Conservation (phyloP, 2,888 invertebrate genomes). For the Caenorhabditis zanzibari region DNA sequence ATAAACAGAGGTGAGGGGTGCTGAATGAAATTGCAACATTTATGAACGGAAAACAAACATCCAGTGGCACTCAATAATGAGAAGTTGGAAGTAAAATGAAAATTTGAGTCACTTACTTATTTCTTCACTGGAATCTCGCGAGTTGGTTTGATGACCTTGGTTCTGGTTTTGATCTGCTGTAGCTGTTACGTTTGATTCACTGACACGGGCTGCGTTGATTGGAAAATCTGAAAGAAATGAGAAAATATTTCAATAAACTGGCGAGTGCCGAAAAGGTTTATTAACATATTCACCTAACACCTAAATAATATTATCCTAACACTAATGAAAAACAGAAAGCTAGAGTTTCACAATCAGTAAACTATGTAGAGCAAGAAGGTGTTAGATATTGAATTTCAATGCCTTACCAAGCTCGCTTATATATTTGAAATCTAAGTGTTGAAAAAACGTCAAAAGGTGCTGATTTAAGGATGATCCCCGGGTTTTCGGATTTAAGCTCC, state of each 20-base stretch:
- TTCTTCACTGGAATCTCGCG: constrained; percentile 37
- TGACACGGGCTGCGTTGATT: constrained; percentile 43
- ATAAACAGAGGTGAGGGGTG: constrained; percentile 11
- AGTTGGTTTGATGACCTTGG: constrained; percentile 30
- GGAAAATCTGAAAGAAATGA: constrained; percentile 60
- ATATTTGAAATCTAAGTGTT: constrained; percentile 15
- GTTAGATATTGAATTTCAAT: constrained; percentile 6
- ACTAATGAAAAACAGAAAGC: background rate
- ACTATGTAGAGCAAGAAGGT: background rate
- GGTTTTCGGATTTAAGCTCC: background rate
- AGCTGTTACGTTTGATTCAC: constrained; percentile 25
- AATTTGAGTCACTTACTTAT: constrained; percentile 33
- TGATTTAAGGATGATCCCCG: constrained; percentile 14
- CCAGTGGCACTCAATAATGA: constrained; percentile 23
- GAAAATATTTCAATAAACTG: background rate
- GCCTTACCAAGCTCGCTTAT: constrained; percentile 11
- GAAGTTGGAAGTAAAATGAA: constrained; percentile 5
- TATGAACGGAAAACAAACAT: constrained; percentile 64
- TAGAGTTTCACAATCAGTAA: background rate
- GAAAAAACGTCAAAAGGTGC: constrained; percentile 45
- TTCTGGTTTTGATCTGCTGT: constrained; percentile 24
- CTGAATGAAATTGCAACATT: constrained; percentile 59
- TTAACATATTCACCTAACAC: too few species aligned
- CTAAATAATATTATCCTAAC: background rate
- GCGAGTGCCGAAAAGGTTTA: background rate